Percentiles rank a stretch among this genome's conserved stretches.
Conservation (phyloP, 2,113 vertebrate genomes). For the Micronisus gabar region DNA sequence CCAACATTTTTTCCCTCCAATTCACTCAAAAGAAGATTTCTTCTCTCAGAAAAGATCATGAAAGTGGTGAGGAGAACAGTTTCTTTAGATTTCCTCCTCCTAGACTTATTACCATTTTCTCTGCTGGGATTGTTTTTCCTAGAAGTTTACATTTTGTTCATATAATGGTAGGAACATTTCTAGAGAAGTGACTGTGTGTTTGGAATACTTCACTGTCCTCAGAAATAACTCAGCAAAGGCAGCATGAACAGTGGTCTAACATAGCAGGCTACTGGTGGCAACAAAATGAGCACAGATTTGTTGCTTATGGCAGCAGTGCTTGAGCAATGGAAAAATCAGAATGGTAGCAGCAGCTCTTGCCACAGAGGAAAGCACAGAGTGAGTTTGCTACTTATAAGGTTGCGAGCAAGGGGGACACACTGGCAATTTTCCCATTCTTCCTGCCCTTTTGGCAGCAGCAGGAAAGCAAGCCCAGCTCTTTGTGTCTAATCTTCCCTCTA, state of each 20-base stretch:
- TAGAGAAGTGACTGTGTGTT: neutral
- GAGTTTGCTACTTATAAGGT: neutral
- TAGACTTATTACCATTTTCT: neutral
- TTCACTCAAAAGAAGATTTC: neutral
- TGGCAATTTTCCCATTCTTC: neutral
- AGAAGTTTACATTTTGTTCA: neutral
- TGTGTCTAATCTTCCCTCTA: neutral
- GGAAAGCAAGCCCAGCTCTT: neutral
- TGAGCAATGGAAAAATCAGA: neutral
- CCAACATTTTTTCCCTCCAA: neutral
- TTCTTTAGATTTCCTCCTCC: neutral
- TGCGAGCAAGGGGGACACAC: neutral
- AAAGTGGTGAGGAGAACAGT: neutral
- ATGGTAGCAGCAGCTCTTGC: neutral
- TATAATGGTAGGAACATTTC: neutral
- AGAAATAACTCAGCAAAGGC: neutral
- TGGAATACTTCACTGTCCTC: neutral
- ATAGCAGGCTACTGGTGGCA: accelerated
- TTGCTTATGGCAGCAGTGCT: neutral
- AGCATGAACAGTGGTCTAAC: neutral
- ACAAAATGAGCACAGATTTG: neutral
- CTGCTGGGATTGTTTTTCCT: neutral
- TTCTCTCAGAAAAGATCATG: neutral
- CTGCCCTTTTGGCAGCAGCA: neutral
- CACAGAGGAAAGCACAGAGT: neutral